Evolutionary conservation across 2,797 vertebrate genomes (phyloP).

Genomic region (Mormyrus proboscirostris): DNA sequence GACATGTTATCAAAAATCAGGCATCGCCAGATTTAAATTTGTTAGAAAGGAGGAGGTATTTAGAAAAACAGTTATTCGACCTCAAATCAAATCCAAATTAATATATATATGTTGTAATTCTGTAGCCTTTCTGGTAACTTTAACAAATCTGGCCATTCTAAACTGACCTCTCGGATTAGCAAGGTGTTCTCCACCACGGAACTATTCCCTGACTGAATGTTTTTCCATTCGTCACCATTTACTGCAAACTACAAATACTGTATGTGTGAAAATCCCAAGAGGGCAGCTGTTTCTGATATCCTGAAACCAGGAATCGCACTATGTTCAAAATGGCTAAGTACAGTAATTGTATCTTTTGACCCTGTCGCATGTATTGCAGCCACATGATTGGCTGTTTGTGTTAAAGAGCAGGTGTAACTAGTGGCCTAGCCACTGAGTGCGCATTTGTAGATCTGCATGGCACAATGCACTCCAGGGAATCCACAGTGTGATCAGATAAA

Average conservation of each 20-base stretch:
- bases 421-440: not conserved
- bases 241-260: not conserved
- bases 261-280: not conserved
- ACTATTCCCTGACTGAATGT: not conserved
- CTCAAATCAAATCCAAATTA: not conserved
- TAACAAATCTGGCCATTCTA: not conserved
- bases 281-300: not conserved
- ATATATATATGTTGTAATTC: not conserved
- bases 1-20: not conserved
- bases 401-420: not conserved
- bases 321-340: not conserved
- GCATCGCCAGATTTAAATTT: not conserved
- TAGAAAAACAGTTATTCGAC: not conserved
- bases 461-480: not conserved
- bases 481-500: not conserved
- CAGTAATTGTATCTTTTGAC: not conserved
- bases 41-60: not conserved
- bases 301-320: not conserved
- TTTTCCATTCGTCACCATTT: not conserved
- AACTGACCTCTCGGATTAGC: not conserved
- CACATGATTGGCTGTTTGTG: not conserved
- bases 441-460: not conserved
- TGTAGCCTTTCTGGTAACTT: not conserved
- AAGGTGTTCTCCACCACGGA: not conserved
- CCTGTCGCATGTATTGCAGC: not conserved